Evolutionary conservation across 1,140 invertebrate genomes (phyloP).

Genomic region (Argopecten irradians): DNA sequence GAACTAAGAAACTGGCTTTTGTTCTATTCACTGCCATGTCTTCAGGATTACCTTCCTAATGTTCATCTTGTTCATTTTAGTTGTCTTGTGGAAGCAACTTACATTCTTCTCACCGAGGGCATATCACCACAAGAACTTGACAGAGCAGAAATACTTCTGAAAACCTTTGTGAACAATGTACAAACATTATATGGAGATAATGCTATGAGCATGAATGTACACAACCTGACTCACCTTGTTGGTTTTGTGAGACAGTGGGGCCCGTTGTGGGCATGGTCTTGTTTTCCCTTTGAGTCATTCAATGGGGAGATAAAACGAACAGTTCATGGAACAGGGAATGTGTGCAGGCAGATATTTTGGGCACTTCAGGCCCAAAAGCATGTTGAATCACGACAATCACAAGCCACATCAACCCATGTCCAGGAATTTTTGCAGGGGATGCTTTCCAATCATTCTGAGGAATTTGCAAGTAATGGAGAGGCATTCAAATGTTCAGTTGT

Average conservation of each 20-base stretch:
- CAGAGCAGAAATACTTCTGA: background rate
- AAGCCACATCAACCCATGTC: background rate
- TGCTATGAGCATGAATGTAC: slow-evolving; percentile 10
- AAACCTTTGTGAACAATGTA: background rate
- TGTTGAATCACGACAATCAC: background rate
- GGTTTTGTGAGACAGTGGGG: background rate
- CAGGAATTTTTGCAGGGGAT: slow-evolving; percentile 16
- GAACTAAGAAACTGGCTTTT: slow-evolving; percentile 41
- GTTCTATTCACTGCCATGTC: background rate
- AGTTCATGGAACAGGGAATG: slow-evolving; percentile 47
- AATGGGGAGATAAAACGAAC: slow-evolving; percentile 43
- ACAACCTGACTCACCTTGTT: slow-evolving; percentile 26
- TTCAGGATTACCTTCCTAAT: background rate
- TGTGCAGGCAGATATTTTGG: slow-evolving; percentile 44
- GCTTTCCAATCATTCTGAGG: background rate
- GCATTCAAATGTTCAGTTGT: background rate
- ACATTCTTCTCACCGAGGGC: background rate
- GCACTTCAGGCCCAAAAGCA: slow-evolving; percentile 31
- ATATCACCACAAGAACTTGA: background rate
- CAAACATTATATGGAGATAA: background rate
- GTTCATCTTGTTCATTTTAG: background rate
- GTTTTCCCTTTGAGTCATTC: slow-evolving; percentile 47
- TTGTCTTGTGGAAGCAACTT: slow-evolving; percentile 27
- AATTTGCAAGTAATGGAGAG: background rate
- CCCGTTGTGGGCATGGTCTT: slow-evolving; percentile 29